Evolutionary conservation across 2,797 vertebrate species (phyloP).

Genomic region (Rhinella marina): DNA sequence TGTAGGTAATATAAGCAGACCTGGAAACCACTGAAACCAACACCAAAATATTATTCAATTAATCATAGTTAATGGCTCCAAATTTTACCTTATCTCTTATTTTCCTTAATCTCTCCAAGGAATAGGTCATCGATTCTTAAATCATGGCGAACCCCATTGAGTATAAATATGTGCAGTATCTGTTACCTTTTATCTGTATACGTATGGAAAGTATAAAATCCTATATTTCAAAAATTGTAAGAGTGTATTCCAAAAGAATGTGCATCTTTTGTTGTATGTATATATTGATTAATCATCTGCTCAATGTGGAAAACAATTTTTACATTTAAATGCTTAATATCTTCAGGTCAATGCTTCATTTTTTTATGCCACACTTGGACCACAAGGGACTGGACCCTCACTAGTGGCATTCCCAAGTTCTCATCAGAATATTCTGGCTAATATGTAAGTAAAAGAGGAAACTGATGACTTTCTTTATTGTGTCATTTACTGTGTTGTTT

Average conservation of each 20-base stretch:
- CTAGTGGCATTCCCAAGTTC: constrained; percentile 70
- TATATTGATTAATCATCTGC: too few relatives aligned
- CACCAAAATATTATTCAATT: background rate
- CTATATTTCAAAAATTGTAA: background rate
- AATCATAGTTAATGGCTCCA: background rate
- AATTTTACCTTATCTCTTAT: too few relatives aligned
- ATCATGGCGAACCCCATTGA: too few relatives aligned
- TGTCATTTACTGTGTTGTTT: background rate
- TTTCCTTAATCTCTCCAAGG: too few relatives aligned
- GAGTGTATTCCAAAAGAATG: background rate
- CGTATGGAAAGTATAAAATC: too few relatives aligned
- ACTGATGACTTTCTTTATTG: background rate
- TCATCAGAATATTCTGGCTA: constrained; percentile 73
- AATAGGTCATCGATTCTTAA: too few relatives aligned
- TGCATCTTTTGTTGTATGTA: background rate
- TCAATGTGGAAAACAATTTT: background rate
- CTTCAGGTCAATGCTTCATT: constrained; percentile 70
- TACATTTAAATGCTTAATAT: constrained; percentile 31
- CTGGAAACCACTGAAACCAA: background rate
- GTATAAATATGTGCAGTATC: too few relatives aligned
- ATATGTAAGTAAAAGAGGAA: constrained; percentile 70
- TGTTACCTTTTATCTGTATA: too few relatives aligned
- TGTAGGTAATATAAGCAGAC: background rate
- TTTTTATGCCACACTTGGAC: constrained; percentile 64
- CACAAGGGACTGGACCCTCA: constrained; percentile 67